Evolutionary conservation across 2,888 invertebrate species (phyloP).

Genomic region (Calephelis perditalis): DNA sequence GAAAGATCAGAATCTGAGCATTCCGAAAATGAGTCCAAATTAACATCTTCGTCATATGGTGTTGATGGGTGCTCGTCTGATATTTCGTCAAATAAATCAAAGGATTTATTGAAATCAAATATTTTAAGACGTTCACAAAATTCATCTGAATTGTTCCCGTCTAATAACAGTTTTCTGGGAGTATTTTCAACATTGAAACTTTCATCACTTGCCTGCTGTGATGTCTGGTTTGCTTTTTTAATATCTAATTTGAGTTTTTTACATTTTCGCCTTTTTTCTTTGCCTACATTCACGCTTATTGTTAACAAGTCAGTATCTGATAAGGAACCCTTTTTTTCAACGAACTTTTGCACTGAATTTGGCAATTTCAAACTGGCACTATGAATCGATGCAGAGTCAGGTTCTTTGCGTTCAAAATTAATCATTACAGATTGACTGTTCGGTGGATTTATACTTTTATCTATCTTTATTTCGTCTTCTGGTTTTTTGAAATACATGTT

Average conservation of each 20-base stretch:
- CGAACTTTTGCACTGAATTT: constrained; percentile 2
- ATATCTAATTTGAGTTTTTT: constrained; percentile 58
- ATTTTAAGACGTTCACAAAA: constrained; percentile 49
- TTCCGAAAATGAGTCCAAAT: constrained; percentile 56
- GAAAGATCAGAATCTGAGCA: constrained; percentile 48
- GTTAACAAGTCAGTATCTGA: constrained; percentile 6
- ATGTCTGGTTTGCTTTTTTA: constrained; percentile 52
- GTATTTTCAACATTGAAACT: constrained; percentile 54
- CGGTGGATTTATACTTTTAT: neutral
- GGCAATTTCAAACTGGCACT: constrained; percentile 4
- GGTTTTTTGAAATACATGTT: constrained; percentile 11
- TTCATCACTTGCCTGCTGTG: constrained; percentile 37
- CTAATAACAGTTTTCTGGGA: constrained; percentile 56
- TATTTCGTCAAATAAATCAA: constrained; percentile 51
- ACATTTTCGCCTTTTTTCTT: constrained; percentile 39
- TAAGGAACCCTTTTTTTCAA: constrained; percentile 4
- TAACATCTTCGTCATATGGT: constrained; percentile 44
- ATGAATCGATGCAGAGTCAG: neutral
- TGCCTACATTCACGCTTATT: neutral
- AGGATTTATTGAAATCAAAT: constrained; percentile 57
- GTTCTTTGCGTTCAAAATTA: constrained; percentile 9
- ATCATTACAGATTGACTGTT: neutral
- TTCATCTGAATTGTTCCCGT: constrained; percentile 49
- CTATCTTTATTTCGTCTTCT: neutral
- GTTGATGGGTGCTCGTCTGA: constrained; percentile 40